Percentiles rank a stretch among this genome's conserved stretches.
phyloP scores from a whole-genome alignment of 2,888 invertebrate species.

The Conomelus anceps region DNA sequence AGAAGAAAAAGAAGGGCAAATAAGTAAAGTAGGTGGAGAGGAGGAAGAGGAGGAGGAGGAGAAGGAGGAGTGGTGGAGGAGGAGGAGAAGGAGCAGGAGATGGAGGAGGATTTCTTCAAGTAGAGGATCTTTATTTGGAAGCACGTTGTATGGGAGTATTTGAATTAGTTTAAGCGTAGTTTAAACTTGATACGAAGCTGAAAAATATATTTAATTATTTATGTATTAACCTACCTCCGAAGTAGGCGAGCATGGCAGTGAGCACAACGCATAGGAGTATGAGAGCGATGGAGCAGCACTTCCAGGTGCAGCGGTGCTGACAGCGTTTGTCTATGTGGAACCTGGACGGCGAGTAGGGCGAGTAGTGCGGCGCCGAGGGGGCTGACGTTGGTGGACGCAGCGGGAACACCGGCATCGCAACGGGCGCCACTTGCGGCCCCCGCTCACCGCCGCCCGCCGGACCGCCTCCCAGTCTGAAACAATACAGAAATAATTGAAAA shows the following conservation, averaged over 20 bases:
- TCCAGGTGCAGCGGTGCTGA: slow-evolving; percentile 93
- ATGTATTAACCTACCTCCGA: slow-evolving; percentile 76
- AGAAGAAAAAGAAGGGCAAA: no score
- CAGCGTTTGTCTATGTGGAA: slow-evolving; percentile 92
- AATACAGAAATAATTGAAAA: no score
- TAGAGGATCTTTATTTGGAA: background rate
- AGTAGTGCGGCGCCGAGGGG: slow-evolving; percentile 59
- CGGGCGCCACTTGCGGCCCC: slow-evolving; percentile 41
- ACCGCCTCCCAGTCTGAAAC: background rate
- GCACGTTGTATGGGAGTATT: no score
- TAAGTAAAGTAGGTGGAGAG: no score
- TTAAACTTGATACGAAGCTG: background rate
- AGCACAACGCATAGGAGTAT: slow-evolving; percentile 84
- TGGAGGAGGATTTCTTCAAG: background rate
- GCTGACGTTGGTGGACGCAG: slow-evolving; percentile 60
- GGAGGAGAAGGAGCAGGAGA: background rate
- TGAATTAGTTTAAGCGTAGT: background rate
- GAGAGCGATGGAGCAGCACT: slow-evolving; percentile 89
- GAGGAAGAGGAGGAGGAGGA: no score
- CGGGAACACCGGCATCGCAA: slow-evolving; percentile 85
- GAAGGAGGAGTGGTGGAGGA: no score
- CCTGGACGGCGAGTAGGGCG: slow-evolving; percentile 46
- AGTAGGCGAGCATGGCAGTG: slow-evolving; percentile 89
- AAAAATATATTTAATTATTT: slow-evolving; percentile 4
- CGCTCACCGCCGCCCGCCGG: background rate